phyloP scores from a whole-genome alignment of 23 tunicate genomes.

The Corella eumyota region DNA sequence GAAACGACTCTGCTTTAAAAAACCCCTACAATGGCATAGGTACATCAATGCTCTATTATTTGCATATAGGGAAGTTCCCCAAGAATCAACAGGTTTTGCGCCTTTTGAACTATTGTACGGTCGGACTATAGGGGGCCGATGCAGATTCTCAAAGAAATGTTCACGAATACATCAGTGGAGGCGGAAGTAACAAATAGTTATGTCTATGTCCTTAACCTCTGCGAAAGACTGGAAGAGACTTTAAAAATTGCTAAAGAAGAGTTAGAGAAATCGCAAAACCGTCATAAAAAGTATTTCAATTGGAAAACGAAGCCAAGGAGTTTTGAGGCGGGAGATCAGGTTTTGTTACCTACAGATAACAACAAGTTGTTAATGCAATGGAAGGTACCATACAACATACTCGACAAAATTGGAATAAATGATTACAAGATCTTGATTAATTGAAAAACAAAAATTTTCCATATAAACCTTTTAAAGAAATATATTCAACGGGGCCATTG shows the following conservation, averaged over 20 bases:
- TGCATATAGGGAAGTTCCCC: conserved; percentile 24
- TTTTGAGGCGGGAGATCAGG: not conserved
- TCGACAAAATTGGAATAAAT: not conserved
- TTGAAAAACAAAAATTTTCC: not conserved
- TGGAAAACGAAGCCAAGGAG: not conserved
- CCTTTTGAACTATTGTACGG: conserved; percentile 28
- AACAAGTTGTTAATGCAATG: conserved; percentile 19
- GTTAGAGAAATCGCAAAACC: not conserved
- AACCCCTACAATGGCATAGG: conserved; percentile 9
- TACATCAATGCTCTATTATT: conserved; percentile 7
- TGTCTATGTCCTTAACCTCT: conserved; percentile 4
- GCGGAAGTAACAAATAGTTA: conserved; percentile 5
- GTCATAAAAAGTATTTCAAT: conserved; percentile 2
- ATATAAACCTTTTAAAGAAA: conserved; percentile 7
- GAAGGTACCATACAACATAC: conserved; percentile 12
- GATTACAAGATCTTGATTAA: not conserved
- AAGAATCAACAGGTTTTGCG: conserved; percentile 28
- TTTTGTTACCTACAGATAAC: conserved; percentile 18
- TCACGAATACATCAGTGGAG: not conserved
- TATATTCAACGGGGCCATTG: not conserved
- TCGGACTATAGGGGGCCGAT: conserved; percentile 19
- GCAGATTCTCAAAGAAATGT: conserved; percentile 10
- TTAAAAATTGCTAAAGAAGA: conserved; percentile 1
- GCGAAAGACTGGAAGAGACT: conserved; percentile 2
- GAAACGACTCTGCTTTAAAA: conserved; percentile 3